phyloP scores from a whole-genome alignment of 2,797 vertebrate genomes.

The Notamacropus eugenii region DNA sequence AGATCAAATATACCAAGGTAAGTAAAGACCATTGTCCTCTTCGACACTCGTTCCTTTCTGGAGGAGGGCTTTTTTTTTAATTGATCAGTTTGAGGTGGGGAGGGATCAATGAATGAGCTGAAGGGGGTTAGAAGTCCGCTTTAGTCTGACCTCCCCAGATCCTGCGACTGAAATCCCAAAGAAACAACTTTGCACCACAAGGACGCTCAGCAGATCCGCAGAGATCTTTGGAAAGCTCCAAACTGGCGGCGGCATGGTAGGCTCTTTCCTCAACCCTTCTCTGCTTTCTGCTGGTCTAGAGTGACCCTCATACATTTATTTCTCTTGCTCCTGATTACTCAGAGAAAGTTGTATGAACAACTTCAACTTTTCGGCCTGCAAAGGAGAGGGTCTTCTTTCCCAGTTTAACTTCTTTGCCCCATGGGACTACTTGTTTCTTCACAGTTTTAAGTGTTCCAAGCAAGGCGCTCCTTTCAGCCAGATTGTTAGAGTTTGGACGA shows the following conservation, averaged over 20 bases:
- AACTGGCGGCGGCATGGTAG: neutral
- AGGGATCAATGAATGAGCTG: neutral
- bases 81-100: neutral
- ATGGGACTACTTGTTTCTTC: slow-evolving; percentile 33
- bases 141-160: slow-evolving; percentile 43
- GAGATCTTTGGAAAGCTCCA: slow-evolving; percentile 28
- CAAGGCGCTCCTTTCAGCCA: slow-evolving; percentile 40
- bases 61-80: slow-evolving; percentile 13
- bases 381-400: slow-evolving; percentile 64
- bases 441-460: slow-evolving; percentile 35
- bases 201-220: neutral
- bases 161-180: neutral
- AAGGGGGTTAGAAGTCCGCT: neutral
- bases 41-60: slow-evolving; percentile 36
- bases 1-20: slow-evolving; percentile 98
- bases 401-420: slow-evolving; percentile 31
- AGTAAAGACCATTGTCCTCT: slow-evolving; percentile 59
- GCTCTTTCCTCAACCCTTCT: neutral
- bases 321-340: slow-evolving; percentile 39
- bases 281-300: slow-evolving; percentile 1
- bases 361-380: slow-evolving; percentile 34
- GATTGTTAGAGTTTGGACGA: slow-evolving; percentile 65
- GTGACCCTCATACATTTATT: accelerated
- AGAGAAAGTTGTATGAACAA: slow-evolving; percentile 45
- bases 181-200: neutral